Conservation (phyloP, 2,888 invertebrate species). For the Hymenopus coronatus region DNA sequence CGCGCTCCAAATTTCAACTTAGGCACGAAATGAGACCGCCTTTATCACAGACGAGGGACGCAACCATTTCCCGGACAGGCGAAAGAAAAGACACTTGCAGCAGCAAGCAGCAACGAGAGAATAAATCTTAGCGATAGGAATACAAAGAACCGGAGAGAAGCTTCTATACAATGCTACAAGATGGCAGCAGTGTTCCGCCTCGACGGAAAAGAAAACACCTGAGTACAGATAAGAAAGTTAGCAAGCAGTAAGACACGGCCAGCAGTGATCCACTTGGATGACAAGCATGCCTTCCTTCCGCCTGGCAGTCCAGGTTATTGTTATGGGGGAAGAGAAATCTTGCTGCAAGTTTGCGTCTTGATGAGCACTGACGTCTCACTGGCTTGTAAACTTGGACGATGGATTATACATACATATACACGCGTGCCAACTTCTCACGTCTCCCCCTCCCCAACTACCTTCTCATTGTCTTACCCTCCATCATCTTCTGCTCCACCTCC, state of each 20-base stretch:
- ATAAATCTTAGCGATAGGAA: neutral
- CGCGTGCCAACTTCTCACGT: neutral
- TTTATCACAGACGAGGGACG: neutral
- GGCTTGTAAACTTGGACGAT: neutral
- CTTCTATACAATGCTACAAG: neutral
- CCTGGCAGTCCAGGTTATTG: neutral
- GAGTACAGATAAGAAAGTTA: neutral
- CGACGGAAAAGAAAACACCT: neutral
- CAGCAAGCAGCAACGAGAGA: neutral
- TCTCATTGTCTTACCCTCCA: neutral
- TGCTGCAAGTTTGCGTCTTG: neutral
- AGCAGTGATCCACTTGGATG: neutral
- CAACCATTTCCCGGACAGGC: neutral
- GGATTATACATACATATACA: neutral
- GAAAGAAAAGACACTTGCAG: neutral
- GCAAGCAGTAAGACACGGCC: neutral
- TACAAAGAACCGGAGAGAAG: neutral
- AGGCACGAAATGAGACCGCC: neutral
- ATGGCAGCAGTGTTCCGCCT: neutral
- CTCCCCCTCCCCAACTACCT: too few species aligned
- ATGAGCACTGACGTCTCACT: neutral
- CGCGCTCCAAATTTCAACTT: neutral
- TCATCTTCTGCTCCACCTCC: neutral
- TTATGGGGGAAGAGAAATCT: neutral
- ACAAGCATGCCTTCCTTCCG: neutral